Base-by-base conservation (phyloP, 2,888 invertebrate species). In the Hartigia nigra region DNA sequence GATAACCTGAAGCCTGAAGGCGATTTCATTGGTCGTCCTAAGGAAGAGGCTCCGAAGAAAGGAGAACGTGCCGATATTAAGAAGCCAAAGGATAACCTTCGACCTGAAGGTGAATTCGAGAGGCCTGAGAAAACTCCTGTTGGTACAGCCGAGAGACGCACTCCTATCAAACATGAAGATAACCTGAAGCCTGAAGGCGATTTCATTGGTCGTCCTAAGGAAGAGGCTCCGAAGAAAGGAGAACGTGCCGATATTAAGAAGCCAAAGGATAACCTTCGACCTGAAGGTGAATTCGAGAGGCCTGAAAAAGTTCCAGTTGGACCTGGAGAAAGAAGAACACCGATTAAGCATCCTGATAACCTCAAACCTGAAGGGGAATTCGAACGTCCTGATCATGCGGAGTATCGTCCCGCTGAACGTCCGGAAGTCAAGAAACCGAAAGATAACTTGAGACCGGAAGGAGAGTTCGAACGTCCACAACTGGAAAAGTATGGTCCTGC, bases 341-440 rank as follows among this genome's bases (percentile, higher is more conserved):
- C 87, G 32, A 89, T 89, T 83, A 87, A 84, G 70, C 88, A 84
- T 70, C 77, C 79, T 75, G 94, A 94, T 81, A 95, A 95, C 86
- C 87, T 95, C 0, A 92, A 89, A 78, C 93, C 94, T 0, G 94
- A 94, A 86, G 94, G 94, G 0, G 92, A 93, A 0, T 94, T 93
- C 81, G 91, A 91, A 81, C 84, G 89, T 69, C 87, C 90, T 12
- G 86, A 88, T 70, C 82, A 86, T 1, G 76, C 80, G 31, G 74
- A 83, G 14, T 86, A 80, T 74, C 70, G 78, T 5, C 90, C 90
- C 9, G 89, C 87, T 79, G 92, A 92, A 82, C 82, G 91, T 74
- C 90, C 88, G 1, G 85, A 84, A 79, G 88, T 85, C 31, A 89
- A 82, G 55, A 88, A 84, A 84, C 92, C 89, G 1, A 83, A 87